phyloP scores from a whole-genome alignment of 2,113 vertebrate species.

The Bufo bufo region DNA sequence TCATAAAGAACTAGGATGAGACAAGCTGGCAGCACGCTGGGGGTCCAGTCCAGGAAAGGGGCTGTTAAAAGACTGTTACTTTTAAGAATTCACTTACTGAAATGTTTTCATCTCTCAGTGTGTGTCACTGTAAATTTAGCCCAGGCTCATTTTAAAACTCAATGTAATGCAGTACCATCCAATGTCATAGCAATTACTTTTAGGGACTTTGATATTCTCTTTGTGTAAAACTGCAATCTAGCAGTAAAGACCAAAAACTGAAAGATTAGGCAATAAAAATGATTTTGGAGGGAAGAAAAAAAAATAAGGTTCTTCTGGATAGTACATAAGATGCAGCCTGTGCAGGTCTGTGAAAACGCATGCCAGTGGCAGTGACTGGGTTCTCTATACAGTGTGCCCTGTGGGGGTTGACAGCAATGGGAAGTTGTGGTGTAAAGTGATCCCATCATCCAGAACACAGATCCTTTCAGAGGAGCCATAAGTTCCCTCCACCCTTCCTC shows the following conservation, averaged over 20 bases:
- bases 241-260: not conserved
- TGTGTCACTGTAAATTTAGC: too few relatives aligned
- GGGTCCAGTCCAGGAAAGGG: too few relatives aligned
- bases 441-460: constrained; percentile 57
- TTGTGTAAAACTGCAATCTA: not conserved
- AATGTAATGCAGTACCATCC: too few relatives aligned
- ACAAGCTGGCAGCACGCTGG: too few relatives aligned
- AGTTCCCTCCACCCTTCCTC: constrained; percentile 52
- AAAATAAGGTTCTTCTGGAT: not conserved
- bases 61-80: too few relatives aligned
- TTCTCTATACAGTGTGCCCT: constrained; percentile 60
- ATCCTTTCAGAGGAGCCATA: constrained; percentile 60
- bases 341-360: constrained; percentile 45
- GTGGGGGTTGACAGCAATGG: constrained; percentile 69
- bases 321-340: constrained; percentile 59
- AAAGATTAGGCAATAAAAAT: not conserved
- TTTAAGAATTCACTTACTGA: too few relatives aligned
- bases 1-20: too few relatives aligned
- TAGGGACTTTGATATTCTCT: too few relatives aligned
- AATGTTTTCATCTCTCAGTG: too few relatives aligned
- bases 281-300: not conserved
- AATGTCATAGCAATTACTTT: too few relatives aligned
- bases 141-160: too few relatives aligned
- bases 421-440: constrained; percentile 64
- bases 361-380: constrained; percentile 26